Conservation (phyloP, 2,888 invertebrate species). For the Hypercompe scribonia region DNA sequence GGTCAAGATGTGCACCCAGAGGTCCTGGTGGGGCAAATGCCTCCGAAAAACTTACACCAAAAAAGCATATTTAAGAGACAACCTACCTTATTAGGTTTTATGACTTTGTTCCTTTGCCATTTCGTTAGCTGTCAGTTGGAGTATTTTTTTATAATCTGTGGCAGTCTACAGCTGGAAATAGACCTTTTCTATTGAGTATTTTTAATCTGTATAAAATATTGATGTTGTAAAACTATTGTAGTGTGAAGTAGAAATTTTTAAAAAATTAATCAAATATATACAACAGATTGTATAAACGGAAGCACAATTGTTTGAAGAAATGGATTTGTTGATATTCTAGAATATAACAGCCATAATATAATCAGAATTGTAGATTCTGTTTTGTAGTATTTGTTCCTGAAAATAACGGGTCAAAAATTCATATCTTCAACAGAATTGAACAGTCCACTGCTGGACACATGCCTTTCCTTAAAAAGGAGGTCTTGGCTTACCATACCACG, state of each 20-base stretch:
- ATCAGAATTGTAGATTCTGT: not conserved
- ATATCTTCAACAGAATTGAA: too few relatives aligned
- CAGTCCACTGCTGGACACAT: too few relatives aligned
- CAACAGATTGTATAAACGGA: not conserved
- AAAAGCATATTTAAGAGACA: constrained; percentile 91
- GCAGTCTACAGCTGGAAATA: too few relatives aligned
- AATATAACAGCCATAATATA: not conserved
- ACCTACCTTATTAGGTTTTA: constrained; percentile 87
- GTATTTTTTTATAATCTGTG: not conserved
- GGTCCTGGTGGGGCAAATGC: constrained; percentile 95
- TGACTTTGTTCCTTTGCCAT: constrained; percentile 17
- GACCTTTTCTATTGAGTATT: not conserved
- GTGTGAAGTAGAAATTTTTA: not conserved
- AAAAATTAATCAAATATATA: not conserved
- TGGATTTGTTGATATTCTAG: not conserved
- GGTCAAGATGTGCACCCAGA: constrained; percentile 91
- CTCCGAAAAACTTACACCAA: constrained; percentile 88
- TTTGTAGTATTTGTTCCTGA: not conserved
- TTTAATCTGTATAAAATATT: not conserved
- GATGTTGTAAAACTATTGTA: not conserved
- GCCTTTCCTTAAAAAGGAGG: too few relatives aligned
- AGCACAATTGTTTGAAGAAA: too few relatives aligned
- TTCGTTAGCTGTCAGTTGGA: constrained; percentile 8
- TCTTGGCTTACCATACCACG: too few relatives aligned
- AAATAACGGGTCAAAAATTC: constrained; percentile 13